Conservation (phyloP, 2,113 vertebrate species). For the Ranitomeya variabilis region DNA sequence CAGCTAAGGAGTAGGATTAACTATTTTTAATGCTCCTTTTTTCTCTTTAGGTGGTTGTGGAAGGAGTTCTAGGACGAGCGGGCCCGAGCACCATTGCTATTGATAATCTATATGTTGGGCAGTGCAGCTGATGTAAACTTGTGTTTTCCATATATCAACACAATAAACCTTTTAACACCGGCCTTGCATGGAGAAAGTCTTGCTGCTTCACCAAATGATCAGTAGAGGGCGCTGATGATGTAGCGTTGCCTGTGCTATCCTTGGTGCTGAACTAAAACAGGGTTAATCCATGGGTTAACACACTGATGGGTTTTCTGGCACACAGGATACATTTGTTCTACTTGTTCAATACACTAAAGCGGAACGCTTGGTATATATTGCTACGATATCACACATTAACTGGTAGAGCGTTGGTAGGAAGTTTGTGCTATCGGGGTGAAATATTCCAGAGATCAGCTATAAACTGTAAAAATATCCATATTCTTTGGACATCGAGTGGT, state of each 20-base stretch:
- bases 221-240: constrained; percentile 45
- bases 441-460: neutral
- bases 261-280: constrained; percentile 43
- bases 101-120: constrained; percentile 38
- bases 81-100: constrained; percentile 1
- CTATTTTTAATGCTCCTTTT: too few relatives aligned
- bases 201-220: neutral
- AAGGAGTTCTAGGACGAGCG: constrained; percentile 14
- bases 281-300: neutral
- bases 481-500: neutral
- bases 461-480: constrained; percentile 6
- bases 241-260: constrained; percentile 27
- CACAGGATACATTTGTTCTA: neutral
- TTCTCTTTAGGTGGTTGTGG: constrained; percentile 22
- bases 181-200: neutral
- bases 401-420: neutral
- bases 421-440: neutral
- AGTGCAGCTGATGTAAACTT: neutral
- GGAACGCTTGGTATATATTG: neutral
- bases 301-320: neutral
- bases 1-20: neutral
- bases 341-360: neutral
- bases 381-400: neutral
- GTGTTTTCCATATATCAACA: neutral
- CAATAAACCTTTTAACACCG: constrained; percentile 31